Evolutionary conservation across 1,140 invertebrate species (phyloP).

Genomic region (Bradysia coprophila): DNA sequence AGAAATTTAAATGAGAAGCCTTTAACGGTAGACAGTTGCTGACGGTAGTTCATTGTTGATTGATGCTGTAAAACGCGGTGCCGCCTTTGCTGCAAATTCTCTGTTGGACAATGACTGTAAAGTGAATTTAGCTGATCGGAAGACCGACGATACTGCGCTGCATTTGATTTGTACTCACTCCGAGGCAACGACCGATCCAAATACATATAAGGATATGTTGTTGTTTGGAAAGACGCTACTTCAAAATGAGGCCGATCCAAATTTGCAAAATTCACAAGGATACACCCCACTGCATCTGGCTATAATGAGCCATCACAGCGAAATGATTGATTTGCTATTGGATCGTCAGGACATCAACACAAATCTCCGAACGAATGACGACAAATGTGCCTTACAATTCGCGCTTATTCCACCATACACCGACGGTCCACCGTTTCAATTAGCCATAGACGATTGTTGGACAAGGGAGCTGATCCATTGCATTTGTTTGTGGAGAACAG

Average conservation of each 20-base stretch:
- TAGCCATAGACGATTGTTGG: constrained; percentile 46
- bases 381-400: constrained; percentile 25
- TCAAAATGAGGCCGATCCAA: constrained; percentile 53
- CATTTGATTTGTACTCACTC: constrained; percentile 52
- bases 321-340: constrained; percentile 55
- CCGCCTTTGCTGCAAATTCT: constrained; percentile 45
- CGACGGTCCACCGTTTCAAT: constrained; percentile 12
- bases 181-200: constrained; percentile 24
- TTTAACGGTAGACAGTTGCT: too few relatives aligned
- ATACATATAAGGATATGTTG: constrained; percentile 29
- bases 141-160: constrained; percentile 52
- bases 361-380: constrained; percentile 51
- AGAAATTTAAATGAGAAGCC: too few relatives aligned
- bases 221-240: constrained; percentile 50
- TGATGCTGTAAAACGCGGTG: constrained; percentile 61
- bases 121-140: constrained; percentile 33
- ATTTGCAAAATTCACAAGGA: constrained; percentile 57
- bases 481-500: constrained; percentile 40
- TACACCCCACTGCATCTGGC: constrained; percentile 66
- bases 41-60: constrained; percentile 74
- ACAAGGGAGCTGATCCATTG: too few relatives aligned
- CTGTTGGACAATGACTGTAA: constrained; percentile 44
- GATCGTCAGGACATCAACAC: constrained; percentile 41
- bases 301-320: constrained; percentile 51
- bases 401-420: constrained; percentile 7